Base-by-base conservation (phyloP, 2,113 vertebrate genomes). In the Zingel zingel region DNA sequence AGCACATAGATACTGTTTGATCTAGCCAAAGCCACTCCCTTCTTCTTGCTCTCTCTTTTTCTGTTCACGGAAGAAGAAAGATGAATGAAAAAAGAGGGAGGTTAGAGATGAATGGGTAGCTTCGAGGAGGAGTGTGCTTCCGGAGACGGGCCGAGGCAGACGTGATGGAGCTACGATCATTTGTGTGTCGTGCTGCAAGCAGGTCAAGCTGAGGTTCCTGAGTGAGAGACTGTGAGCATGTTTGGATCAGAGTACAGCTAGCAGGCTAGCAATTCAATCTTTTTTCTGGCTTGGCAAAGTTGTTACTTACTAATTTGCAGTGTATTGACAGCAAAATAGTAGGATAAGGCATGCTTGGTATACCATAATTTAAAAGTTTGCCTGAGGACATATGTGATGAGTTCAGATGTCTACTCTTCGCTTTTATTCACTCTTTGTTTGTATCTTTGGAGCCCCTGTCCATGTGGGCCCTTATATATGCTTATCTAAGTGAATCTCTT, bases 51-150 rank as follows among this genome's bases (percentile, higher is more conserved):
- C 69, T 84, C 62, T 68, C 39, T 83, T 59, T 74, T 70, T 81
- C n/a, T 83, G 62, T 79, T 90, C 86, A 84, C 53, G 53, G 88
- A 83, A 86, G 76, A 87, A 72, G 63, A 74, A 79, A 90, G 83
- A 91, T 92, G 82, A 87, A 93, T 91, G 83, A 81, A 84, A 59
- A 68, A 69, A 65, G 61, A 75, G 56, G 89, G 85, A 87, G 85
- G 86, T 71, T 69, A 19, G 58, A 85, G 86, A 86, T 88, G 77
- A 91, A 88, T 84, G 87, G 61, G 30, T 36, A 27, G 66, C 27
- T 36, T 67, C 18, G 54, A 68, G 82, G 82, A 66, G 82, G 87
- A 83, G 79, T 74, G 53, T 39, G 54, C 2, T 71, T 78, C 88
- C 57, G 79, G 90, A 89, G 87, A 83, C 77, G 78, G 69, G 87